Evolutionary conservation across 2,113 vertebrate genomes (phyloP), one percentile per base, ranked within the genome.

Genomic region (Syrrhaptes paradoxus): DNA sequence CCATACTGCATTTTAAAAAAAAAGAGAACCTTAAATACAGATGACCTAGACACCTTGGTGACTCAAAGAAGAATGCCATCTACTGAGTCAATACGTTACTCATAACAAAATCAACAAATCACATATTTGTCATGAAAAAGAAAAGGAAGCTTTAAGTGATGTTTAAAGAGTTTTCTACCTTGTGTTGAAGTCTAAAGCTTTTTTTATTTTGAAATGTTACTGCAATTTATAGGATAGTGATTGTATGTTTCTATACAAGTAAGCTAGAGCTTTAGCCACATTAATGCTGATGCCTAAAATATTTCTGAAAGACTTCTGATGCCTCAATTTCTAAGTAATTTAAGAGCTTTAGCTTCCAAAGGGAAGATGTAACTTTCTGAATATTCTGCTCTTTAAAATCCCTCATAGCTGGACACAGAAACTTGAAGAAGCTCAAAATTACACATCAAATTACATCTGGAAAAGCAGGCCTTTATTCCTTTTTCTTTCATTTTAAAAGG

Each of bases 41-140:
- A 77, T 84, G 51, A 86, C 43, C 46, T 55, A 67, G 24, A 19
- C 29, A 89, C 61, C 61, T 31, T 67, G 13, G 68, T 63, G 79
- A 94, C 75, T 92, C 72, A 95, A 49, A 95, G 76, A 96, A 97
- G 83, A 95, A 43, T 95, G 95, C 88, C 94, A 96, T 83, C 95
- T 97, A 95, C 91, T 92, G 92, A 94, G 83, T 82, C 72, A 86
- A 20, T 58, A 92, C 87, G 16, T 86, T 89, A 48, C 89, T 76
- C 88, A 91, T 66, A 73, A 88, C 48, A 72, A 57, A 95, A 74
- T 4, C 7, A 85, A 61, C n/a, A 87, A 63, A 80, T 46, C 5
- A n/a, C 19, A 3, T 20, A 73, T 52, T 63, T 77, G 7, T 55
- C 4, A 2, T 55, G 34, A 80, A 92, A 93, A 8, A 61, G 41